These are phyloP conservation scores for Aramus guarauna DNA, from an alignment of 2,113 vertebrate genomes.

Conservation along the genomic window DNA sequence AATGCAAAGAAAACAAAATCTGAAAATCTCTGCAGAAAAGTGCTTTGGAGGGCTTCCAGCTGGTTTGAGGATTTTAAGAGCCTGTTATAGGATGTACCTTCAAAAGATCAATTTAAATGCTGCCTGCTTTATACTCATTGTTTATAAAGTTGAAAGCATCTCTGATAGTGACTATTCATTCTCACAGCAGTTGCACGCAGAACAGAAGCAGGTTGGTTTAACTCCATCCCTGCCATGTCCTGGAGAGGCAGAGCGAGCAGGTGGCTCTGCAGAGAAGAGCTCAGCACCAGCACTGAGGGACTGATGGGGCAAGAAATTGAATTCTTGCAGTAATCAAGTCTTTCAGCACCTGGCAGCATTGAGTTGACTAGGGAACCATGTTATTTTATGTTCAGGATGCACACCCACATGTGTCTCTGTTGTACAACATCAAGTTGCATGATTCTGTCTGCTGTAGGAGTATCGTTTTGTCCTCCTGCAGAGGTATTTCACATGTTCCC, in stretches of 20 bases:
- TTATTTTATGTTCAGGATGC: not conserved
- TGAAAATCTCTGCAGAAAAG: constrained; percentile 19
- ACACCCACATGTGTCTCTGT: too few relatives aligned
- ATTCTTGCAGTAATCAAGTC: not conserved
- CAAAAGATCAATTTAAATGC: constrained; percentile 53
- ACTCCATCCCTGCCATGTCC: not conserved
- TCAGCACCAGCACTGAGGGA: not conserved
- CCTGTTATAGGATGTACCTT: constrained; percentile 35
- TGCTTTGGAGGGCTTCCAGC: constrained; percentile 44
- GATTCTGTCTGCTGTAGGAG: not conserved
- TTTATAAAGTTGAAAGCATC: constrained; percentile 45
- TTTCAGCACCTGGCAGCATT: not conserved
- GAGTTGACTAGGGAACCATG: fast-evolving
- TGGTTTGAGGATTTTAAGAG: constrained; percentile 45
- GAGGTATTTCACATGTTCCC: not conserved
- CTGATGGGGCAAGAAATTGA: not conserved
- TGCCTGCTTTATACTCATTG: constrained; percentile 32
- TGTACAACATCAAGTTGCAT: fast-evolving
- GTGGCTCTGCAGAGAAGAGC: not conserved
- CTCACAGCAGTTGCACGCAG: not conserved
- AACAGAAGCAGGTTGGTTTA: constrained; percentile 26
- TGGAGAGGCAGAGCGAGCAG: not conserved
- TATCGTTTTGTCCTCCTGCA: not conserved
- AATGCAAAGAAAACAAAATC: constrained; percentile 19
- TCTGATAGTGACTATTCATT: constrained; percentile 30